These are phyloP conservation scores for Ursus arctos DNA, from an alignment of 2,113 vertebrate species.

Conservation along the genomic window DNA sequence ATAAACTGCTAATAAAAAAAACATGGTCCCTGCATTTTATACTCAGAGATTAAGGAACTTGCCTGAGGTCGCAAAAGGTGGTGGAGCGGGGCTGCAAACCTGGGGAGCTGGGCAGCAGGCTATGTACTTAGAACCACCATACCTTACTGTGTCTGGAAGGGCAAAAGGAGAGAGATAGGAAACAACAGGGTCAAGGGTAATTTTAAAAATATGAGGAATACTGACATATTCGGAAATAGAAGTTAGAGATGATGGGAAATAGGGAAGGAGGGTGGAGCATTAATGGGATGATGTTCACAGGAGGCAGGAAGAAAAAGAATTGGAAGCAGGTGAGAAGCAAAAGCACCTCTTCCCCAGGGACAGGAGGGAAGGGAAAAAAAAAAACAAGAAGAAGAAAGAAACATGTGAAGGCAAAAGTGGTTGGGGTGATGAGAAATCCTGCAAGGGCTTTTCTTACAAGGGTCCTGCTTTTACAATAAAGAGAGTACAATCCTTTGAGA, in stretches of 20 bases:
- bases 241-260: neutral
- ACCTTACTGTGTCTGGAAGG: neutral
- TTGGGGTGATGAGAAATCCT: neutral
- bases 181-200: neutral
- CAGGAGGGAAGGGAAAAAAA: neutral
- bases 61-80: neutral
- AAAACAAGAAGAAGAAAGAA: neutral
- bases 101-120: too few species aligned
- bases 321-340: neutral
- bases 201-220: neutral
- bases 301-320: neutral
- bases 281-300: neutral
- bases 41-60: neutral
- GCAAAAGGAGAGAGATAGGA: neutral
- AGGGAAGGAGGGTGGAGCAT: neutral
- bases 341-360: neutral
- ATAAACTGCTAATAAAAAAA: neutral
- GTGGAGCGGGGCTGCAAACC: neutral
- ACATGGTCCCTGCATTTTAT: neutral
- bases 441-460: neutral
- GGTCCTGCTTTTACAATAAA: neutral
- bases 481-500: neutral
- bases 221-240: neutral
- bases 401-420: neutral
- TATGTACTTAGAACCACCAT: neutral